Conservation (phyloP, 1,140 invertebrate genomes). For the Periplaneta americana region DNA sequence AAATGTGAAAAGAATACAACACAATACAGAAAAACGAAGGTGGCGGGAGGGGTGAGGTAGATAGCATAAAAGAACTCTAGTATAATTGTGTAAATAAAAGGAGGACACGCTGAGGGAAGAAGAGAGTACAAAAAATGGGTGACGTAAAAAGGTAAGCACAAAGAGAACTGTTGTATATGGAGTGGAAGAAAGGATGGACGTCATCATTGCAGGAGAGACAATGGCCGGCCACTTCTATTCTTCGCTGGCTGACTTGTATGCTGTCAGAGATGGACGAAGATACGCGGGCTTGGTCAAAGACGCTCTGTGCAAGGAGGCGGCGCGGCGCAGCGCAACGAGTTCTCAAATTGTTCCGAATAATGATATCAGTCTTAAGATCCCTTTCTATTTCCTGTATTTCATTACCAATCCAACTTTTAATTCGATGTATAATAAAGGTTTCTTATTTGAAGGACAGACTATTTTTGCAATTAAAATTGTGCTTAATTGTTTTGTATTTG, state of each 20-base stretch:
- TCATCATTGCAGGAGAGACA: neutral
- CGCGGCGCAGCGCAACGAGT: too few relatives aligned
- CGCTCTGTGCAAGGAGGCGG: too few relatives aligned
- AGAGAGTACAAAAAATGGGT: conserved; percentile 3
- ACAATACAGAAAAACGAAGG: conserved; percentile 4
- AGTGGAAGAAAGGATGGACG: neutral
- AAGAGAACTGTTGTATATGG: neutral
- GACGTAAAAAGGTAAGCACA: neutral
- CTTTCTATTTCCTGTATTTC: too few relatives aligned
- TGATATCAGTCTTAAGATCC: too few relatives aligned
- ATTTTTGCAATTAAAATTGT: too few relatives aligned
- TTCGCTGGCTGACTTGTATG: neutral
- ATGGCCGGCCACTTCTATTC: neutral
- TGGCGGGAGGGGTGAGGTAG: neutral
- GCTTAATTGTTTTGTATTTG: too few relatives aligned
- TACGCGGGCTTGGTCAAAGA: neutral
- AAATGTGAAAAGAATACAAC: conserved; percentile 8
- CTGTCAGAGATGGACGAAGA: neutral
- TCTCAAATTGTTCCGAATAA: too few relatives aligned
- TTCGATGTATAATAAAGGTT: too few relatives aligned
- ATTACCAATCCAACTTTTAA: too few relatives aligned
- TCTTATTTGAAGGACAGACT: too few relatives aligned
- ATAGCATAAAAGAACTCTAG: conserved; percentile 9
- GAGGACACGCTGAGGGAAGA: conserved; percentile 1
- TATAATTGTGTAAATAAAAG: conserved; percentile 16